Evolutionary conservation across 2,797 vertebrate genomes (phyloP), one percentile per base, ranked within the genome.

Genomic region (Scolopax rusticola): DNA sequence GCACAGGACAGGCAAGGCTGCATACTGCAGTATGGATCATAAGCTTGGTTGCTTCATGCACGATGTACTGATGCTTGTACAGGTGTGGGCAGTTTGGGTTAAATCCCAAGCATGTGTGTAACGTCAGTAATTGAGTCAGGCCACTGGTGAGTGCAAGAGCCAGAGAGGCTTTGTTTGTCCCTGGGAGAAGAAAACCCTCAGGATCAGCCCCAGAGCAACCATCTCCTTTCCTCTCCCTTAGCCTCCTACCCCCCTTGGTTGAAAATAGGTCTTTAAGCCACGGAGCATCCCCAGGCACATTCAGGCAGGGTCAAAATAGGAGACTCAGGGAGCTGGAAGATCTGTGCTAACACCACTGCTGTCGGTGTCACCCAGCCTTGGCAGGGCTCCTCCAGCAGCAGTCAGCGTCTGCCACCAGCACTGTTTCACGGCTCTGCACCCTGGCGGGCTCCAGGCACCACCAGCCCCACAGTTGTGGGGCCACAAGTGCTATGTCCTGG

Each of bases 291-390:
- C 53, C 28, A 38, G 76, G n/a, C 27, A 1, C 12, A 11, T 70
- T 71, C 48, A 71, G 79, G 40, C 73, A 90, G 85, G 83, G 84
- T 41, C 21, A 28, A 63, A 90, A 75, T 83, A 91, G 90, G 76
- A 84, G 85, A 53, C n/a, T 36, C 1, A 3, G 19, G 76, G 73
- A 74, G 82, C 75, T 56, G 50, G 36, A 48, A 38, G 75, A 24
- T 75, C 47, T 73, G 40, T 9, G 18, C 56, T 63, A 61, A 51
- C 6, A 10, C 59, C 56, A 5, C 41, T n/a, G 70, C 7, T 10
- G 4, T 51, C 19, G 28, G 13, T 9, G 30, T 54, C 41, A 76
- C 47, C 50, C 8, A 1, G 53, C 3, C 0, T 45, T 4, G 2
- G 68, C 64, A n/a, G 33, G 40, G 40, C 38, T 76, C 12, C 30